Evolutionary conservation across 2,797 vertebrate genomes (phyloP), one percentile per base, ranked within the genome.

Genomic region (Notolepis coatsorum): DNA sequence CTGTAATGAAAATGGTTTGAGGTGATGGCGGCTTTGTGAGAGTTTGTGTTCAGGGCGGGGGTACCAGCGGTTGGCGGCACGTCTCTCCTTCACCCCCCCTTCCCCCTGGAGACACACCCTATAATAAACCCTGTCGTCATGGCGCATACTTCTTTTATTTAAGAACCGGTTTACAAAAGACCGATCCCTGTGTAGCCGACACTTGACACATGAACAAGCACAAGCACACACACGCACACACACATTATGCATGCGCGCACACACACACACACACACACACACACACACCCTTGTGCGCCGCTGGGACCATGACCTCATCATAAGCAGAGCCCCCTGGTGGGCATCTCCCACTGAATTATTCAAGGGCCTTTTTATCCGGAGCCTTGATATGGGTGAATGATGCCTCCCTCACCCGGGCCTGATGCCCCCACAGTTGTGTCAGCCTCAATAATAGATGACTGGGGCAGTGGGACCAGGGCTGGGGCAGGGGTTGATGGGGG

Each of bases 281-380:
- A 47, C 63, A 21, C 60, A 49, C 48, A 2, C 67, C 60, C 66
- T 58, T 21, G 62, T 61, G 61, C 49, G n/a, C 80, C 71, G 6
- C 31, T 61, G 77, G 61, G 71, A 73, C 52, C 47, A 73, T 89
- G 85, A 92, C 71, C 86, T 89, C 88, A 87, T 87, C 81, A 66
- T 53, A 65, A 63, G 10, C 12, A 24, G 7, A 70, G 30, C 42
- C 25, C 65, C 42, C 67, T 28, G 53, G 61, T 78, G 77, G 73
- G 65, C 79, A 80, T 68, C 51, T 56, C 55, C n/a, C 60, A 21
- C 61, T 90, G 70, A 90, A 90, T 90, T 74, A 90, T 90, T 89
- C 41, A 90, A 68, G 58, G 42, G 15, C 59, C 62, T 76, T 84
- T 81, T 81, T 84, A 80, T 76, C 37, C 12, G 30, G 71, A 75